Evolutionary conservation across 2,113 vertebrate genomes (phyloP), one percentile per base, ranked within the genome.

Genomic region (Tinamus guttatus): DNA sequence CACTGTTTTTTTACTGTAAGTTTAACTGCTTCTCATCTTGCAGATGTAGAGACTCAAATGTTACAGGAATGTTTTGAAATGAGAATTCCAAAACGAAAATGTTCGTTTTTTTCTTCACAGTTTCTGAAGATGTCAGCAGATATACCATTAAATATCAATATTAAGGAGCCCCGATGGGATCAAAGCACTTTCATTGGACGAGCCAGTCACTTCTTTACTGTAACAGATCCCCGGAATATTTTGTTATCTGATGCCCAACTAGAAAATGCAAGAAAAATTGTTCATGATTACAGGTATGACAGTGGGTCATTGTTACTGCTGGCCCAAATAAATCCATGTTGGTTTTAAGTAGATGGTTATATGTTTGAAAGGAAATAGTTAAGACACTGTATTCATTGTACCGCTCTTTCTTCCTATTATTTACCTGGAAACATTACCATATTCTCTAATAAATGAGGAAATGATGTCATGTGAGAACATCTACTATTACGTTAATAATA

Each of bases 151-250:
- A 98, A 99, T 97, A 99, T 99, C 92, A 99, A 99, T 95, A 99
- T 99, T 97, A 99, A 98, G 94, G 99, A 99, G 88, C 99, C 99
- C 17, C 98, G 99, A 85, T 99, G 99, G 99, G 99, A 99, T 96
- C 99, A 99, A 95, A 98, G 98, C 94, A 99, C 99, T 34, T 99
- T 99, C 54, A 11, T 96, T 54, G 99, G 99, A 74, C 98, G 99
- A 89, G 99, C 99, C 43, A 99, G 97, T 60, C 99, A 99, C 96
- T 99, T 99, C 98, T 99, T 99, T 94, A 99, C 99, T 3, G 99
- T 99, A 73, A 99, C 99, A 56, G 99, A 99, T 52, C 99, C 99
- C 73, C 98, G 99, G 94, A 99, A 99, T 90, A 97, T 99, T 95
- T 98, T 99, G 36, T 97, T 99, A 85, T 98, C 98, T 91, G 97